Evolutionary conservation across 2,888 invertebrate species (phyloP), one percentile per base, ranked within the genome.

Genomic region (Phymatocera aterrima): DNA sequence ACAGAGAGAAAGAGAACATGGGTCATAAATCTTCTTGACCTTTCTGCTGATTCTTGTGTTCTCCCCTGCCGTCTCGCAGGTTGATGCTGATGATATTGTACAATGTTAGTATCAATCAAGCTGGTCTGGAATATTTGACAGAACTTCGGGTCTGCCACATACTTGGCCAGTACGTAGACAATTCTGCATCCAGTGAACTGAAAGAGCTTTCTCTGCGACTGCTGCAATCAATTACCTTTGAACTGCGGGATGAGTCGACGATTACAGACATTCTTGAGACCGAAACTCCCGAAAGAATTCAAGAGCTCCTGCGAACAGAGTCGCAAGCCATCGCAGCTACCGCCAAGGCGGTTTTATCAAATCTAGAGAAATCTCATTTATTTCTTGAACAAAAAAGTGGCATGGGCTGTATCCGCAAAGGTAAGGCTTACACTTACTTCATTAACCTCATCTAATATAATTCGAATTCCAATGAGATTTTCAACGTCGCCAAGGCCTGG

Each of bases 91-190:
- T 89, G 86, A 87, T 88, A 54, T 81, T 91, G 60, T 91, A 90
- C 83, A 91, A 91, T 81, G 83, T 91, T 34, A 89, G 89, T 78
- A 87, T 91, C 77, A 91, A 90, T 81, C 86, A 88, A 40, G 84
- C 82, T 46, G 91, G 90, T 2, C 81, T 91, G 28, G 79, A 81
- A 64, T 85, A 85, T 78, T 81, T 88, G 15, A 82, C 86, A 68
- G 84, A 87, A 60, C 81, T 82, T 6, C 81, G 83, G 65, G 81
- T 88, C 31, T 78, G 81, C 61, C 80, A 83, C 15, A 78, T 84
- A 60, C 77, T 86, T 51, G 81, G 75, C 70, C 81, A 82, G 77
- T 87, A 84, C 78, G 74, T 87, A 34, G 80, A 84, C 12, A 82
- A 86, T 51, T 78, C 81, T 0, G 60, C 83, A 12, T 77, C 85